phyloP scores from a whole-genome alignment of 2,888 invertebrate species.

The Unio delphinus region DNA sequence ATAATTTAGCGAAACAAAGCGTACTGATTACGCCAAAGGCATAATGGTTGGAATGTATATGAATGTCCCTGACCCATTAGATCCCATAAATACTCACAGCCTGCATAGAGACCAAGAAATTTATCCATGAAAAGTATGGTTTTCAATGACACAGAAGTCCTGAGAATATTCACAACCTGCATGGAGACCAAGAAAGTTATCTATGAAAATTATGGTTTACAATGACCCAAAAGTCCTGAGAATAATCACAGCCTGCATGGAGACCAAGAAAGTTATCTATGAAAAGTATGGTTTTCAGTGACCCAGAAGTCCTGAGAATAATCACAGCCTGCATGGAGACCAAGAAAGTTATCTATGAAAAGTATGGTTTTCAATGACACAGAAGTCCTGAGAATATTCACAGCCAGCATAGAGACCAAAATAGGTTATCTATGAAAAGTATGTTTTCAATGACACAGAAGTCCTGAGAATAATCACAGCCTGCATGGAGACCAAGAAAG shows the following conservation, averaged over 20 bases:
- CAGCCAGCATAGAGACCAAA: constrained; percentile 87
- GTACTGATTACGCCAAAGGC: no score
- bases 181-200: constrained; percentile 94
- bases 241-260: constrained; percentile 87
- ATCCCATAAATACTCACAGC: constrained; percentile 88
- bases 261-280: constrained; percentile 83
- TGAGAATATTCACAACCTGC: constrained; percentile 85
- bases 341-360: constrained; percentile 82
- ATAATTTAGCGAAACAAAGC: no score
- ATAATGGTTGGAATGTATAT: no score
- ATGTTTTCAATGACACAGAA: no score
- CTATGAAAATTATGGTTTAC: constrained; percentile 87
- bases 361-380: constrained; percentile 98
- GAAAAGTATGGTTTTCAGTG: no score
- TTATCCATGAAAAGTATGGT: constrained; percentile 86
- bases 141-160: constrained; percentile 94
- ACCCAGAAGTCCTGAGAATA: constrained; percentile 7
- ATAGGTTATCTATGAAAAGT: constrained; percentile 73
- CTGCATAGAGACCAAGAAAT: constrained; percentile 95
- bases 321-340: constrained; percentile 82
- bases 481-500: constrained; percentile 93
- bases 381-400: constrained; percentile 93
- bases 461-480: constrained; percentile 6
- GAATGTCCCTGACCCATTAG: constrained; percentile 81
- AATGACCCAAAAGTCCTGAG: constrained; percentile 95